Evolutionary conservation across 2,888 invertebrate species (phyloP).

Genomic region (Scaptomyza polygonia): DNA sequence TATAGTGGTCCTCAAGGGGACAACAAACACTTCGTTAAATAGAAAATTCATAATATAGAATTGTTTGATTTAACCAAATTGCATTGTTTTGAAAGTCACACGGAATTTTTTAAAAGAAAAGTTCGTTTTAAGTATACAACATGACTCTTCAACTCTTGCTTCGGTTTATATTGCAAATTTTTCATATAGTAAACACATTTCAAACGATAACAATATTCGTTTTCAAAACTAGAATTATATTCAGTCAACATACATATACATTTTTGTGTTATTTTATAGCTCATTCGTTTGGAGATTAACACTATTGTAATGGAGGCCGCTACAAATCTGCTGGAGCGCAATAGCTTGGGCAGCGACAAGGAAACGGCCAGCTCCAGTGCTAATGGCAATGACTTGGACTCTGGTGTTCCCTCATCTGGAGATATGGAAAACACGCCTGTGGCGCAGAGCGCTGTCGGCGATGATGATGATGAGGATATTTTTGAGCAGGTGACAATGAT

Average conservation of each 20-base stretch:
- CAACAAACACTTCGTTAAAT: too few relatives aligned
- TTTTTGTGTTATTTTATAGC: conserved; percentile 12
- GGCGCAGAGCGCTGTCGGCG: conserved; percentile 22
- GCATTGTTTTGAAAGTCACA: too few relatives aligned
- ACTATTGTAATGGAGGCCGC: conserved; percentile 33
- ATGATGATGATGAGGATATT: conserved; percentile 81
- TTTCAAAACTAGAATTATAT: conserved; percentile 13
- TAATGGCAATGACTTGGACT: conserved; percentile 32
- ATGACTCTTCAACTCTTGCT: conserved; percentile 20
- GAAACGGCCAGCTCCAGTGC: conserved; percentile 1
- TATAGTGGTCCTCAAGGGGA: too few relatives aligned
- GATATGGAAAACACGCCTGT: conserved; percentile 33
- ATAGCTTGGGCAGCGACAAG: conserved; percentile 33
- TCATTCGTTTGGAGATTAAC: conserved; percentile 24
- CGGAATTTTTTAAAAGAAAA: too few relatives aligned
- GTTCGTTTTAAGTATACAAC: too few relatives aligned
- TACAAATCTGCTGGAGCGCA: conserved; percentile 29
- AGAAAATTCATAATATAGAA: too few relatives aligned
- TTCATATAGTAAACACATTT: conserved; percentile 1
- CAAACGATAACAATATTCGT: conserved; percentile 8
- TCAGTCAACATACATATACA: background rate
- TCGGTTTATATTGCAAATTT: conserved; percentile 6
- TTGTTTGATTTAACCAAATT: too few relatives aligned
- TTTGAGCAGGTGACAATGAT: conserved; percentile 83
- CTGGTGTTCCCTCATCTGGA: conserved; percentile 40